Base-by-base conservation (phyloP, 2,888 invertebrate genomes). In the Argyra leucocephala region DNA sequence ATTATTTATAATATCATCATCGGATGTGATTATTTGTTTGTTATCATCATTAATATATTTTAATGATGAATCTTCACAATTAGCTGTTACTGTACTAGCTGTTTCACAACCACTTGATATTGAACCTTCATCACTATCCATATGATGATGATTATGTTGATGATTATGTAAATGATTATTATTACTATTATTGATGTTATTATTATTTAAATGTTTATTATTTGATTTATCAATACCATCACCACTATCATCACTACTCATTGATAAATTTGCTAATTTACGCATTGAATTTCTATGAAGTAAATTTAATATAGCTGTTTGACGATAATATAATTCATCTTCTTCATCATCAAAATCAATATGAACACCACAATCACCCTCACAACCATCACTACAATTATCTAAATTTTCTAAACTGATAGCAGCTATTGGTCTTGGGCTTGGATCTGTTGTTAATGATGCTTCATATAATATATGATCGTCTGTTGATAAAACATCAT, bases 31-130 rank as follows among this genome's bases (percentile, higher is more conserved):
- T 6, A 31, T 31, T 71, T 73, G 57, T 66, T 70, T 66, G 69
- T 68, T 64, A 23, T 67, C 64, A 1, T 66, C 36, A 26, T 67
- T 64, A 4, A 72, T 71, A 67, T 74, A 78, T 58, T 73, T 71
- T 5, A 75, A 63, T 1, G 75, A 75, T 6, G 73, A 63, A 78
- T 73, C 82, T 78, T 77, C 78, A 67, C 77, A 74, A 69, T 83
- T 73, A 69, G 82, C 83, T 65, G 85, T 85, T 59, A 85, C 86
- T 10, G 89, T 89, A 77, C 89, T 89, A 63, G 88, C 88, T 18
- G 89, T 89, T 80, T 90, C 90, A 77, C 90, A 90, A 70, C 90
- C 90, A 73, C 89, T 90, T 69, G 90, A 90, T 74, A 90, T 86
- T 63, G 88, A 88, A 70, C 88, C 87, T 74, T 88, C 88, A 80